Conservation (phyloP, 2,888 invertebrate species). For the Carcina quercana region DNA sequence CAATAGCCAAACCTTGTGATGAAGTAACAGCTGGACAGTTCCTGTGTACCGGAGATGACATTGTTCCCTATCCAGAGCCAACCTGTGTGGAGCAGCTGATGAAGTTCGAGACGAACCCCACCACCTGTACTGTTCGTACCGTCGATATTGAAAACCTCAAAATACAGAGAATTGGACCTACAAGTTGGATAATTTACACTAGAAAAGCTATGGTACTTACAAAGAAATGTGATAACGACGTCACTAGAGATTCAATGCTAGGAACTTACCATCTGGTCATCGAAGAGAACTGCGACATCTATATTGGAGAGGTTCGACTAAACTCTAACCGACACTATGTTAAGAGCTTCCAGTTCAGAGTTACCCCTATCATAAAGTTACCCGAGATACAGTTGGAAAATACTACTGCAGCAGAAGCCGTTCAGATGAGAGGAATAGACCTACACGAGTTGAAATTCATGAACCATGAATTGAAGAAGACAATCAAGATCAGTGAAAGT, state of each 20-base stretch:
- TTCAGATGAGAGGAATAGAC: background rate
- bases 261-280: background rate
- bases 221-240: background rate
- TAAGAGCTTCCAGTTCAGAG: background rate
- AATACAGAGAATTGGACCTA: background rate
- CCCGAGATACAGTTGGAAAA: background rate
- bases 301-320: background rate
- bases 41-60: conserved; percentile 1
- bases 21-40: background rate
- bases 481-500: too few species aligned
- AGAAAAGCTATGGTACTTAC: background rate
- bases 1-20: background rate
- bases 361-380: background rate
- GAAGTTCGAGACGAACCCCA: background rate
- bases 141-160: background rate
- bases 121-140: background rate
- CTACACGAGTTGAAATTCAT: background rate
- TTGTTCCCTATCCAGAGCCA: background rate
- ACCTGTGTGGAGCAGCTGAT: background rate
- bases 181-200: background rate
- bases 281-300: background rate
- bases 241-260: background rate
- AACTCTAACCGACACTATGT: background rate
- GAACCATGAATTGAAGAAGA: background rate
- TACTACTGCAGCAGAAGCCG: background rate